Evolutionary conservation across 2,888 invertebrate genomes (phyloP), one percentile per base, ranked within the genome.

Genomic region (Orchestes rusci): DNA sequence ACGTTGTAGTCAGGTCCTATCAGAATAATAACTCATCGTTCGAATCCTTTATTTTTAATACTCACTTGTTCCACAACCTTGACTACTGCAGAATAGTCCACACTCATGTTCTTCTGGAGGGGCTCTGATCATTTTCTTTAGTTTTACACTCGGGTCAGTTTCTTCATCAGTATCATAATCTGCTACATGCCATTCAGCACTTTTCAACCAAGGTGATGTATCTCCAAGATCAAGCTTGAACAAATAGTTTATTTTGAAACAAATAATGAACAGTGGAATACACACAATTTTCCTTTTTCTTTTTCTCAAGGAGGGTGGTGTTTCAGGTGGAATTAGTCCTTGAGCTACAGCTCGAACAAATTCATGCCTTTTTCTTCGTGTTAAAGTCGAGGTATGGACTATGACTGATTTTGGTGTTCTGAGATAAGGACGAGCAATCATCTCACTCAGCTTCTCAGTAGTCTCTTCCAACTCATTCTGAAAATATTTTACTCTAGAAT

Each of bases 381-480:
- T 74, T 43, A 76, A 64, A 31, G 73, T 69, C 12, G 79, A 76
- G 29, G 77, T 76, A 60, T 78, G 75, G 18, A 79, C 72, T 52
- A 81, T 79, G 50, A 75, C 74, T 43, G 73, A 66, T 46, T 77
- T 73, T 1, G 80, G 78, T 10, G 79, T 79, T 36, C 74, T 69
- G 31, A 81, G 63, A 59, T 80, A 80, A 1, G 77, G 75, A 13
- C 79, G 66, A 5, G 78, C 77, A 16, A 80, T 74, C 74, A 79
- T 77, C 61, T 78, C 79, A 12, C 79, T 78, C 32, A 81, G 62
- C 51, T 75, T 76, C 60, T 80, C 80, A 2, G 78, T 79, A 12
- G 74, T 73, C 58, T 79, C 77, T 62, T 80, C 80, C 32, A 80
- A 62, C 62, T 81, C 80, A 53, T 78, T 79, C 79, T 80, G 61